Percentiles rank a stretch among this genome's conserved stretches.
These are phyloP conservation scores for Drosophila bipectinata DNA, from an alignment of 1,140 invertebrate species.

Conservation along the genomic window DNA sequence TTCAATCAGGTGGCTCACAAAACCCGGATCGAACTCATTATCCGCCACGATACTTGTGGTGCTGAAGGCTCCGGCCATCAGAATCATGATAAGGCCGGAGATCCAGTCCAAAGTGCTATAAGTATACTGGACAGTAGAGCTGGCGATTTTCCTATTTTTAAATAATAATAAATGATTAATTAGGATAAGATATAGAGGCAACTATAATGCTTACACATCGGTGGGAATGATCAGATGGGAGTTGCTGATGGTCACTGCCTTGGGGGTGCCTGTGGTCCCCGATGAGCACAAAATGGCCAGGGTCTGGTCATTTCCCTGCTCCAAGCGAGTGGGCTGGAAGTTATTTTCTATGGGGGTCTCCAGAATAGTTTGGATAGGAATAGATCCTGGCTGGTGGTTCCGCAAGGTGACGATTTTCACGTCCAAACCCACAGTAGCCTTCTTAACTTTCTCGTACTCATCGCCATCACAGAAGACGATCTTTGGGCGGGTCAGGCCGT, in stretches of 20 bases:
- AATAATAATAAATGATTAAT: background rate
- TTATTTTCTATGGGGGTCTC: slow-evolving; percentile 4
- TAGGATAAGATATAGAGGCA: too few species aligned
- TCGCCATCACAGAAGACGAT: slow-evolving; percentile 60
- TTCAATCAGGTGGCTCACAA: slow-evolving; percentile 17
- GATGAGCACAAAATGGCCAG: slow-evolving; percentile 85
- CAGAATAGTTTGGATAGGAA: slow-evolving; percentile 35
- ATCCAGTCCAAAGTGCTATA: slow-evolving; percentile 46
- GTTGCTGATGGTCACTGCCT: slow-evolving; percentile 90
- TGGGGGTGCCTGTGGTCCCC: slow-evolving; percentile 90
- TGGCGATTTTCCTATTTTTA: slow-evolving; percentile 3
- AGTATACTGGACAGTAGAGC: slow-evolving; percentile 17
- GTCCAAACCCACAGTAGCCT: slow-evolving; percentile 22
- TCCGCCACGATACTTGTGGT: slow-evolving; percentile 37
- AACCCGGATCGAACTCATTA: slow-evolving; percentile 20
- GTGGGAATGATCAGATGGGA: slow-evolving; percentile 23
- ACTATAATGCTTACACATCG: slow-evolving; percentile 9
- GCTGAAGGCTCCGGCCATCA: slow-evolving; percentile 27
- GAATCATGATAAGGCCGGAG: slow-evolving; percentile 23
- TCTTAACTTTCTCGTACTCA: slow-evolving; percentile 26
- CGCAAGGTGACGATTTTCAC: slow-evolving; percentile 36
- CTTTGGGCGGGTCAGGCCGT: slow-evolving; percentile 35
- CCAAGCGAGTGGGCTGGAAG: slow-evolving; percentile 21
- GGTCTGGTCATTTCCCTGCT: slow-evolving; percentile 38
- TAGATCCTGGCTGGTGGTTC: slow-evolving; percentile 9